These are phyloP conservation scores for Willowsia nigromaculata DNA, from an alignment of 2,888 invertebrate species.

Conservation along the genomic window DNA sequence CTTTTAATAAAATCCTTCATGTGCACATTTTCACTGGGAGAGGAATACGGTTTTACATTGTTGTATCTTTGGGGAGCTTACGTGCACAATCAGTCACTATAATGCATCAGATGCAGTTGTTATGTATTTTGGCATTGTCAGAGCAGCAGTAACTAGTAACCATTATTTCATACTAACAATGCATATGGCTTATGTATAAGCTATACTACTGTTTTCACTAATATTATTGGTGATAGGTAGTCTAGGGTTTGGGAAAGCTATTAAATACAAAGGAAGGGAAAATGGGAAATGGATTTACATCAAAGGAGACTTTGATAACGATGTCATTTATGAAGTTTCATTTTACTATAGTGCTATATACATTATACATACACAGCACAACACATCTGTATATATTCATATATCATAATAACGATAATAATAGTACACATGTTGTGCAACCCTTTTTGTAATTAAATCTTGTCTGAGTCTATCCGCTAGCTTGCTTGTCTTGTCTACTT, in stretches of 20 bases:
- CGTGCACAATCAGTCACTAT: slow-evolving; percentile 44
- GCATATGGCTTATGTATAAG: neutral
- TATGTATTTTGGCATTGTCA: slow-evolving; percentile 45
- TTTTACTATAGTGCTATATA: neutral
- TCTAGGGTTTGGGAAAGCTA: neutral
- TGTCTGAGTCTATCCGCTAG: neutral
- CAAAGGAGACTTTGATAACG: slow-evolving; percentile 55
- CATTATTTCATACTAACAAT: slow-evolving; percentile 41
- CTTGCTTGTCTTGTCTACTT: slow-evolving; percentile 2
- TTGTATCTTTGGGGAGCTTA: slow-evolving; percentile 26
- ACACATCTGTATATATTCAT: neutral
- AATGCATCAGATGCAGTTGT: slow-evolving; percentile 37
- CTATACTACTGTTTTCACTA: neutral
- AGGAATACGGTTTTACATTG: neutral
- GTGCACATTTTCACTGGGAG: neutral
- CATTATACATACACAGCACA: neutral
- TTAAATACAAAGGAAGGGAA: neutral
- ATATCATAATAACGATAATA: neutral
- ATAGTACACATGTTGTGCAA: slow-evolving; percentile 19
- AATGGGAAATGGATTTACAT: slow-evolving; percentile 45
- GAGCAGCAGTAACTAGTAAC: neutral
- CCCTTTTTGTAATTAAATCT: slow-evolving; percentile 10
- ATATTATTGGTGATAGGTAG: slow-evolving; percentile 2
- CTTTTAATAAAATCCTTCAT: neutral
- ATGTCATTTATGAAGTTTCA: slow-evolving; percentile 62